Evolutionary conservation across 1,140 invertebrate genomes (phyloP), one percentile per base, ranked within the genome.

Genomic region (Drosophila repleta): DNA sequence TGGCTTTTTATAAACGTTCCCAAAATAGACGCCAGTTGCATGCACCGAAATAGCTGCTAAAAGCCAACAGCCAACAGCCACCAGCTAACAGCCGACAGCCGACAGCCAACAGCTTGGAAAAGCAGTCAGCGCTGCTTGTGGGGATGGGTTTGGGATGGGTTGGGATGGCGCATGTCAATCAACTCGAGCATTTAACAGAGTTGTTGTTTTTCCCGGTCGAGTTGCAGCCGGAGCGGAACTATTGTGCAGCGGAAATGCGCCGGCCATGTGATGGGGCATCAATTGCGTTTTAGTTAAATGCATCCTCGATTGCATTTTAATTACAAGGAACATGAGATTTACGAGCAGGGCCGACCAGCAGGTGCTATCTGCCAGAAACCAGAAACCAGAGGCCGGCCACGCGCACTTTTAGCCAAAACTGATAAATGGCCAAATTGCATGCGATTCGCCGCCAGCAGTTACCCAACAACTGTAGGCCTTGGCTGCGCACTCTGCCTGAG

Each of bases 291-390:
- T 43, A 15, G 26, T 65, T 87, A 88, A 87, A 88, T 87, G 82
- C 79, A 87, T 87, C 82, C 83, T 78, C 82, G 79, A 87, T 87
- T 88, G 82, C 67, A 83, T 79, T 87, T 87, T 87, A 87, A 87
- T 87, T 87, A 79, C 82, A 41, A 49, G 57, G 46, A 48, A 13
- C 69, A 65, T 39, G 51, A 68, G 78, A 77, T 74, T 82, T 81
- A 84, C 72, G 67, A 61, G 57, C 51, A 18, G 13, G n/a, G 32
- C 17, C 35, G 48, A 45, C 72, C 66, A 75, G 65, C 70, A 78
- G 79, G 71, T 67, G 62, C 35, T 77, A 74, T 70, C 75, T 83
- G 78, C 48, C 82, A 85, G 74, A 56, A 55, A 51, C 48, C 55
- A 13, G 46, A 51, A 45, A 53, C 7, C 62, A 41, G 39, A 61